These are phyloP conservation scores for Penaeus japonicus DNA, from an alignment of 1,140 invertebrate species.

Conservation along the genomic window DNA sequence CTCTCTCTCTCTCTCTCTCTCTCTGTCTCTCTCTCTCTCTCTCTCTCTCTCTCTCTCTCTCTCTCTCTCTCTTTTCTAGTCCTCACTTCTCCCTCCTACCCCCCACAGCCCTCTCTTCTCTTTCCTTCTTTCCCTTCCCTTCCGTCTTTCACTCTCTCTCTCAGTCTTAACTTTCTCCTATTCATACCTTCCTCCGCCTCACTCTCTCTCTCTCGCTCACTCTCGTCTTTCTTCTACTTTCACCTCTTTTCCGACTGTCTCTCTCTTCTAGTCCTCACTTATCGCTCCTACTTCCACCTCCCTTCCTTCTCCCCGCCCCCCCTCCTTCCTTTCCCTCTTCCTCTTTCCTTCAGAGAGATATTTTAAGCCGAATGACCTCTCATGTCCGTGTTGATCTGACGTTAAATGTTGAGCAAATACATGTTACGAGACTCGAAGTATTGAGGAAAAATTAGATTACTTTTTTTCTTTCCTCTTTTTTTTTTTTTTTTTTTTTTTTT, in stretches of 20 bases:
- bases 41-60: neutral
- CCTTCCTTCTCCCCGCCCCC: neutral
- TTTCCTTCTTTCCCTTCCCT: neutral
- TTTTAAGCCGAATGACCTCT: too few species aligned
- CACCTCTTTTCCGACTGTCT: too few species aligned
- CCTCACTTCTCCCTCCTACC: neutral
- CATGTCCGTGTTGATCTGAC: too few species aligned
- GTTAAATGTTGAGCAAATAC: too few species aligned
- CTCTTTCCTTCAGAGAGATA: neutral
- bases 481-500: too few species aligned
- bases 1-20: conserved; percentile 2
- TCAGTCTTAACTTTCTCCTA: neutral
- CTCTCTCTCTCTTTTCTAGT: neutral
- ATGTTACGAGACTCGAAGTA: too few species aligned
- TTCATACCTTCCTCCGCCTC: neutral
- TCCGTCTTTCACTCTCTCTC: neutral
- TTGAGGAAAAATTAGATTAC: too few species aligned
- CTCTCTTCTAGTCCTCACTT: too few species aligned
- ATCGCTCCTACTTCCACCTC: neutral
- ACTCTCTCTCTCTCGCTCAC: neutral
- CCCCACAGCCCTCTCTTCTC: neutral
- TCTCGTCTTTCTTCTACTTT: neutral
- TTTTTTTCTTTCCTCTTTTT: too few species aligned
- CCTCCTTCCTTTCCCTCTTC: neutral
- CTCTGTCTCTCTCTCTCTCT: neutral